Conservation (phyloP, 37 sponge, comb jelly and placozoan species). For the Bolinopsis microptera region DNA sequence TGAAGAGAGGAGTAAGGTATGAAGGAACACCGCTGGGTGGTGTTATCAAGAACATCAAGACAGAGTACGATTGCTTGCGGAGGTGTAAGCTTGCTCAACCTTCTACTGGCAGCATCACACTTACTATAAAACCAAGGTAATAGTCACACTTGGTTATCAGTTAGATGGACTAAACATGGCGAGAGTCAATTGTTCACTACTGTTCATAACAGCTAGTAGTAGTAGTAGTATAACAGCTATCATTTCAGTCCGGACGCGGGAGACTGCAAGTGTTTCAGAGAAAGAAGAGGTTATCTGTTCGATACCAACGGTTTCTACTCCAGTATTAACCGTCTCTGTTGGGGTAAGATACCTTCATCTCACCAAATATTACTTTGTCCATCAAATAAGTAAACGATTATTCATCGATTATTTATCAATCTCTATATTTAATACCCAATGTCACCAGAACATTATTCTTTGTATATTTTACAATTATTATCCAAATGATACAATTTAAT, state of each 20-base stretch:
- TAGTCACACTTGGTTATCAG: no score
- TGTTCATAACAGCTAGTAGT: no score
- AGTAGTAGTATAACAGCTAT: neutral
- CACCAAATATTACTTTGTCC: no score
- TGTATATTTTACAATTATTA: no score
- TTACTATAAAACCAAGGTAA: neutral
- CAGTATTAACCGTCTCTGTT: neutral
- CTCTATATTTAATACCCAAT: no score
- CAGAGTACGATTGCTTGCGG: neutral
- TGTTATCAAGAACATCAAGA: neutral
- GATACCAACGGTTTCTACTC: conserved; percentile 8
- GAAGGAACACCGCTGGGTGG: neutral
- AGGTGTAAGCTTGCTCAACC: neutral
- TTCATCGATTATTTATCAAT: no score
- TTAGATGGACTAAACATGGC: no score
- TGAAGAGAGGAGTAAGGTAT: neutral
- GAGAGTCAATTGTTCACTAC: no score
- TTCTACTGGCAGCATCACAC: neutral
- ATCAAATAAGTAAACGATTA: no score
- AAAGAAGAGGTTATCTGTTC: neutral
- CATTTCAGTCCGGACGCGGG: conserved; percentile 20
- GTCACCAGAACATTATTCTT: no score
- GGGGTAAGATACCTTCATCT: no score
- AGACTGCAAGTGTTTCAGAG: neutral
- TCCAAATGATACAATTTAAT: no score